phyloP scores from a whole-genome alignment of 1,140 invertebrate genomes.

The Sitobion miscanthi region DNA sequence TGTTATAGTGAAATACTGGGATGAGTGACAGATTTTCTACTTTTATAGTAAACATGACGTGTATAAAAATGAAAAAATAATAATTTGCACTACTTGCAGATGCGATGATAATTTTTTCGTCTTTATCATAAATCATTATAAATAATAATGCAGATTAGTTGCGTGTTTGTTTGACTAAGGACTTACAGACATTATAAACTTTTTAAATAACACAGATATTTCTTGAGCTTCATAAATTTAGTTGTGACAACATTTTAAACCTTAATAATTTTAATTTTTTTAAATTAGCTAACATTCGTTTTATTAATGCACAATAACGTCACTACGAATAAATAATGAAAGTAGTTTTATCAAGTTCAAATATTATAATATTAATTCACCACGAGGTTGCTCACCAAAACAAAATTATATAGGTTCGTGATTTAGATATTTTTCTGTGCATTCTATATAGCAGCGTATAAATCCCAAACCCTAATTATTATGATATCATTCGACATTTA shows the following conservation, averaged over 20 bases:
- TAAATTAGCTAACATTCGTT: background rate
- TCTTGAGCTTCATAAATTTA: background rate
- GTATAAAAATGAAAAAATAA: background rate
- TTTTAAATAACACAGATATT: background rate
- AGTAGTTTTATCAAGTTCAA: background rate
- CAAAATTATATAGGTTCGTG: background rate
- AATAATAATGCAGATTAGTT: background rate
- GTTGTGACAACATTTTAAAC: background rate
- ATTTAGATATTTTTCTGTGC: background rate
- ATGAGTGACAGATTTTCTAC: background rate
- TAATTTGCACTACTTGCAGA: background rate
- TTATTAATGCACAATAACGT: background rate
- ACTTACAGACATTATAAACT: background rate
- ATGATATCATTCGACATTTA: too few species aligned
- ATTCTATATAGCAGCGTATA: too few species aligned
- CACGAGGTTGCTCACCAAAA: background rate
- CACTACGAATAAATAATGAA: background rate
- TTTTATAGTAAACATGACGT: background rate
- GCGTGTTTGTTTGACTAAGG: background rate
- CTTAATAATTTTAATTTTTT: background rate
- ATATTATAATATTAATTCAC: background rate
- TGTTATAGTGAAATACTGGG: background rate
- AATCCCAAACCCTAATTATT: too few species aligned
- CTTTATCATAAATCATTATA: constrained; percentile 5
- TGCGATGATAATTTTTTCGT: background rate